phyloP scores from a whole-genome alignment of 53 echinoderm and acorn worm genomes.

The Holothuria leucospilota region DNA sequence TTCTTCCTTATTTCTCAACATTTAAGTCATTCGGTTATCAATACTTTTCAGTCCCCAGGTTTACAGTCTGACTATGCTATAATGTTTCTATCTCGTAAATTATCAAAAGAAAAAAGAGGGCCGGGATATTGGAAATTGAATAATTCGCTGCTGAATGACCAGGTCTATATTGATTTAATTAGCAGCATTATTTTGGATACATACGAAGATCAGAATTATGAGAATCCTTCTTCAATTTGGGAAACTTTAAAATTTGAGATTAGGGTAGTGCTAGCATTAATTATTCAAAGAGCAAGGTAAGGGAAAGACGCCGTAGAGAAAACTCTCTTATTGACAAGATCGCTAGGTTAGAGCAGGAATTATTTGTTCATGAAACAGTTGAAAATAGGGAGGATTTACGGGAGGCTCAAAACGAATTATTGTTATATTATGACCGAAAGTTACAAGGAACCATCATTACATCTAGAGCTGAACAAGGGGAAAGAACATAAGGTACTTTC shows the following conservation, averaged over 20 bases:
- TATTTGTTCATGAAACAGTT: neutral
- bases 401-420: neutral
- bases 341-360: neutral
- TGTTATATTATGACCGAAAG: neutral
- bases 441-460: too few relatives aligned
- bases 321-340: neutral
- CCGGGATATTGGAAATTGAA: slow-evolving; percentile 33
- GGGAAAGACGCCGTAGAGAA: neutral
- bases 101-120: slow-evolving; percentile 14
- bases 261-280: neutral
- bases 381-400: neutral
- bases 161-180: too few relatives aligned
- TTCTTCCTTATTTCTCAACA: slow-evolving; percentile 18
- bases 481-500: neutral
- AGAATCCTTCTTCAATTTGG: neutral
- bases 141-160: too few relatives aligned
- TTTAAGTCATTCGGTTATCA: neutral
- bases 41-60: neutral
- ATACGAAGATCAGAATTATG: too few relatives aligned
- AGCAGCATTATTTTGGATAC: too few relatives aligned
- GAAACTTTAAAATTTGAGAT: neutral
- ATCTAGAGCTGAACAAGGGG: neutral
- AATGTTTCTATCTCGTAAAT: neutral
- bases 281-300: neutral
- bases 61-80: slow-evolving; percentile 36